Evolutionary conservation across 2,113 vertebrate genomes (phyloP).

Genomic region (Cygnus buccinator): DNA sequence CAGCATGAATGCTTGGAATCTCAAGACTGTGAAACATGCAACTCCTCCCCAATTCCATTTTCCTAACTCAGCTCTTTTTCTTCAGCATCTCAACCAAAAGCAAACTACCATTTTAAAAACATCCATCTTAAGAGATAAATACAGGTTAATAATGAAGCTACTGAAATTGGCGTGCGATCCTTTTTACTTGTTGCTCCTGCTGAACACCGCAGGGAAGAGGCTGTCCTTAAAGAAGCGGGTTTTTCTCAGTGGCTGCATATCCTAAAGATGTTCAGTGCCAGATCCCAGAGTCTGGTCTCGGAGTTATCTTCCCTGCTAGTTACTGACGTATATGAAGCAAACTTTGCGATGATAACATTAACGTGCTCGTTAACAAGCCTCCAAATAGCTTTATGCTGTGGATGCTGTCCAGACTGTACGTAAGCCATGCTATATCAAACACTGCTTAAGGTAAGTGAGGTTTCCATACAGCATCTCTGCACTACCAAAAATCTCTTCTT

Average conservation of each 20-base stretch:
- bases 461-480: background rate
- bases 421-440: background rate
- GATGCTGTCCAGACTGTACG: background rate
- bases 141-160: background rate
- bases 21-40: slow-evolving; percentile 17
- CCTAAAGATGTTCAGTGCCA: background rate
- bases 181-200: background rate
- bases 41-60: background rate
- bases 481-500: background rate
- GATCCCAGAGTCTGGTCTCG: background rate
- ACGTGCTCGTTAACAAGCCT: background rate
- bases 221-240: background rate
- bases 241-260: background rate
- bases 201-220: background rate
- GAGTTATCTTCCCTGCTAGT: background rate
- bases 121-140: background rate
- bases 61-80: slow-evolving; percentile 26
- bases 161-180: background rate
- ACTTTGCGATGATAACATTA: background rate
- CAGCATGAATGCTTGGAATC: slow-evolving; percentile 24
- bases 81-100: background rate
- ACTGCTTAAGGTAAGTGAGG: background rate
- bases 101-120: background rate
- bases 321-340: background rate
- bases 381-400: background rate